A percentile compares a stretch with the other conserved stretches of the same genome.
Conservation (phyloP, 2,797 vertebrate species). For the Melanotaenia maccullochi region DNA sequence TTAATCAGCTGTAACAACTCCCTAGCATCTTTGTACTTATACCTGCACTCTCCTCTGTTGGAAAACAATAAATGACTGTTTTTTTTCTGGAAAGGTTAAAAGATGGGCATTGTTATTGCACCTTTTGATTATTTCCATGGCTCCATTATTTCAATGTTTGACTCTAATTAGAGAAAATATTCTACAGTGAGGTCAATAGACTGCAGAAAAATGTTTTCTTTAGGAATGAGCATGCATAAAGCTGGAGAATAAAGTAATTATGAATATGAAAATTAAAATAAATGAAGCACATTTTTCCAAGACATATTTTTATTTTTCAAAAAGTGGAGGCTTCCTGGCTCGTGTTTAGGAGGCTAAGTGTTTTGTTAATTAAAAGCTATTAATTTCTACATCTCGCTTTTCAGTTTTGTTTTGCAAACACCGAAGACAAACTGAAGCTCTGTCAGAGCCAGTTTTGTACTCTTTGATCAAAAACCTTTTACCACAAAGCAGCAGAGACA, state of each 20-base stretch:
- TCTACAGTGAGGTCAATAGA: neutral
- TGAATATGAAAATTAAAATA: neutral
- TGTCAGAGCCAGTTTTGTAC: neutral
- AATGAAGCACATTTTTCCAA: neutral
- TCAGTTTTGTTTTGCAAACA: neutral
- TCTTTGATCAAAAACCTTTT: neutral
- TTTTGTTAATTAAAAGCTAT: neutral
- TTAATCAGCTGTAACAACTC: slow-evolving; percentile 52
- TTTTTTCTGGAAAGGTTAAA: slow-evolving; percentile 17
- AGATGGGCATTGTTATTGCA: neutral
- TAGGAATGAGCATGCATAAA: neutral
- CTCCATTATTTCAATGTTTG: neutral
- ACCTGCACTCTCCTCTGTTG: slow-evolving; percentile 11
- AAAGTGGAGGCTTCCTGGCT: too few species aligned
- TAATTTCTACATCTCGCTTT: neutral
- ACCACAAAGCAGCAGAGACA: slow-evolving; percentile 11
- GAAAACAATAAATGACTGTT: slow-evolving; percentile 6
- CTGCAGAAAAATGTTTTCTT: neutral
- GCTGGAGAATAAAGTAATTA: neutral
- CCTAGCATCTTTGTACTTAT: slow-evolving; percentile 5
- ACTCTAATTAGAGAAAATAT: neutral
- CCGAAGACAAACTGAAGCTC: neutral
- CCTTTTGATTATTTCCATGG: neutral
- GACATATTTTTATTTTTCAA: neutral
- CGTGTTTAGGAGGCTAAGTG: neutral